Evolutionary conservation across 2,797 vertebrate genomes (phyloP).

Genomic region (Mormyrops boulengeri): DNA sequence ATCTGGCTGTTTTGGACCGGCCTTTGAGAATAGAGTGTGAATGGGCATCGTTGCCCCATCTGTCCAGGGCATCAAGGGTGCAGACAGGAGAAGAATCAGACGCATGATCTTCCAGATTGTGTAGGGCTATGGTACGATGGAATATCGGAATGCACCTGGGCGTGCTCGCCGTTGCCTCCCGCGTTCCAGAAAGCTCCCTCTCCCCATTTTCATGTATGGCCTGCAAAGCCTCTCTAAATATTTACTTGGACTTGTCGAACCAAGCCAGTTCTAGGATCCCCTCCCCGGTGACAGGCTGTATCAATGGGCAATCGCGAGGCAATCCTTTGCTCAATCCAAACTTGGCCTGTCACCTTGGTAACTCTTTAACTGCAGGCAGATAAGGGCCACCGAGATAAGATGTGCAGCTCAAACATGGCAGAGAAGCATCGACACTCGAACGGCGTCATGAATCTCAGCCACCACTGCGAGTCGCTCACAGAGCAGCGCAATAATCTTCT

Average conservation of each 20-base stretch:
- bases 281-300: constrained; percentile 27
- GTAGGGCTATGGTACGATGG: background rate
- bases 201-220: background rate
- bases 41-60: constrained; percentile 21
- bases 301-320: constrained; percentile 16
- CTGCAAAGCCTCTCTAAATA: constrained; percentile 30
- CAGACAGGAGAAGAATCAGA: background rate
- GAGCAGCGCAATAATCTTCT: background rate
- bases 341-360: constrained; percentile 41
- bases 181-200: constrained; percentile 3
- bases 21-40: constrained; percentile 6
- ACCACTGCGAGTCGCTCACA: constrained; percentile 28
- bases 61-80: constrained; percentile 13
- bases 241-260: constrained; percentile 26
- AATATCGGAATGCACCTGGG: background rate
- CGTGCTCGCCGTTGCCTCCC: background rate
- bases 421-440: constrained; percentile 61
- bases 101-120: background rate
- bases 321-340: constrained; percentile 29
- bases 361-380: constrained; percentile 55
- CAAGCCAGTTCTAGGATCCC: constrained; percentile 12
- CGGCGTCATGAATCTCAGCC: constrained; percentile 54
- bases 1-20: background rate
- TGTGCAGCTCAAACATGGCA: constrained; percentile 52
- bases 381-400: constrained; percentile 52